Evolutionary conservation across 1,140 invertebrate genomes (phyloP).

Genomic region (Venustaconcha ellipsiformis): DNA sequence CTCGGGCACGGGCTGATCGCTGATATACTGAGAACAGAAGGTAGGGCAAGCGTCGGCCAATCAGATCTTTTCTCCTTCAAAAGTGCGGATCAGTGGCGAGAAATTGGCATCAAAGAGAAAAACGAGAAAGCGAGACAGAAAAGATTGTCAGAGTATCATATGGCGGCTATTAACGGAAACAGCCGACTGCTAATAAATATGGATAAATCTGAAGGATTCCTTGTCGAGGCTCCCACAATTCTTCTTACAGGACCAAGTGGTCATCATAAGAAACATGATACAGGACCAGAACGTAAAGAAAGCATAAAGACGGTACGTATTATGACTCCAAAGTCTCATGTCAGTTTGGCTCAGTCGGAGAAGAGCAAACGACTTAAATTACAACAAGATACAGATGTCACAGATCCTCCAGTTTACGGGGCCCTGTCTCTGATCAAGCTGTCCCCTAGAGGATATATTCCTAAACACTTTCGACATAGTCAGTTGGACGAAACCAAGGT

Average conservation of each 20-base stretch:
- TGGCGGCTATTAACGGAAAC: constrained; percentile 43
- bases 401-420: neutral
- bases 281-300: neutral
- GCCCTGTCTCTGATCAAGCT: constrained; percentile 25
- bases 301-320: constrained; percentile 16
- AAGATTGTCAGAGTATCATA: constrained; percentile 35
- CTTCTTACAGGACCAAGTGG: neutral
- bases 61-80: constrained; percentile 49
- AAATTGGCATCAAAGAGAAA: constrained; percentile 51
- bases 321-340: constrained; percentile 9
- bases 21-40: constrained; percentile 41
- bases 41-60: constrained; percentile 48
- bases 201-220: constrained; percentile 14
- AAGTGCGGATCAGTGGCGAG: constrained; percentile 52
- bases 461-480: constrained; percentile 35
- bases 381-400: neutral
- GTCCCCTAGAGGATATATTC: constrained; percentile 12
- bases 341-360: neutral
- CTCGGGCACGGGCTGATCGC: constrained; percentile 55
- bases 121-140: constrained; percentile 31
- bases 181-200: constrained; percentile 27
- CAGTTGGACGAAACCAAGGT: constrained; percentile 40
- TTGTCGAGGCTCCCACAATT: constrained; percentile 8
- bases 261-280: neutral
- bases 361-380: neutral